Evolutionary conservation across 2,888 invertebrate species (phyloP).

Genomic region (Petrophora chlorosata): DNA sequence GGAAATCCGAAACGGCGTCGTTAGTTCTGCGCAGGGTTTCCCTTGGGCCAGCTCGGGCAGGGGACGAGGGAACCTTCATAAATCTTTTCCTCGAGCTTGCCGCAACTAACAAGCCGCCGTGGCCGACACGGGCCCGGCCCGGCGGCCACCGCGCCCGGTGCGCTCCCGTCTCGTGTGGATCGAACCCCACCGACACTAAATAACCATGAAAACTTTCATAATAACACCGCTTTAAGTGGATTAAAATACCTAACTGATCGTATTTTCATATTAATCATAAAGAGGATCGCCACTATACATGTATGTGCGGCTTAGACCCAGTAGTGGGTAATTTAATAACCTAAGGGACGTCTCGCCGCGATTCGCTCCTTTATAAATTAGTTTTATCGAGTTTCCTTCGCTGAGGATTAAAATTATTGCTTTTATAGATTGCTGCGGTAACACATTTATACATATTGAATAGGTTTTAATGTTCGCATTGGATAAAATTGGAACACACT

Average conservation of each 20-base stretch:
- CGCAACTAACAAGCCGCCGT: conserved; percentile 76
- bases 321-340: conserved; percentile 65
- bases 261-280: conserved; percentile 70
- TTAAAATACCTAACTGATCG: conserved; percentile 65
- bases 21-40: conserved; percentile 74
- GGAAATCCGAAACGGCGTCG: conserved; percentile 78
- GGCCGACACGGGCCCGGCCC: conserved; percentile 39
- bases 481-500: conserved; percentile 12
- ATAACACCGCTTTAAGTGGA: conserved; percentile 71
- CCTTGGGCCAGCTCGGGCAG: conserved; percentile 70
- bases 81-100: conserved; percentile 77
- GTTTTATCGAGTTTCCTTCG: conserved; percentile 63
- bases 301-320: conserved; percentile 36
- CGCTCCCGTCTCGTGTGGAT: conserved; percentile 46
- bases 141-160: conserved; percentile 32
- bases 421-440: conserved; percentile 46
- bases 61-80: conserved; percentile 75
- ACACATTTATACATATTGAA: conserved; percentile 35
- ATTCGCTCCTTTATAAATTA: conserved; percentile 65
- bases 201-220: conserved; percentile 73
- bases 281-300: conserved; percentile 55
- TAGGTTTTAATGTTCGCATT: conserved; percentile 14
- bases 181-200: conserved; percentile 46
- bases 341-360: conserved; percentile 60
- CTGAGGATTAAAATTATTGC: conserved; percentile 63